These are phyloP conservation scores for Muscicapa comitata DNA, from an alignment of 2,797 vertebrate species.

Conservation along the genomic window DNA sequence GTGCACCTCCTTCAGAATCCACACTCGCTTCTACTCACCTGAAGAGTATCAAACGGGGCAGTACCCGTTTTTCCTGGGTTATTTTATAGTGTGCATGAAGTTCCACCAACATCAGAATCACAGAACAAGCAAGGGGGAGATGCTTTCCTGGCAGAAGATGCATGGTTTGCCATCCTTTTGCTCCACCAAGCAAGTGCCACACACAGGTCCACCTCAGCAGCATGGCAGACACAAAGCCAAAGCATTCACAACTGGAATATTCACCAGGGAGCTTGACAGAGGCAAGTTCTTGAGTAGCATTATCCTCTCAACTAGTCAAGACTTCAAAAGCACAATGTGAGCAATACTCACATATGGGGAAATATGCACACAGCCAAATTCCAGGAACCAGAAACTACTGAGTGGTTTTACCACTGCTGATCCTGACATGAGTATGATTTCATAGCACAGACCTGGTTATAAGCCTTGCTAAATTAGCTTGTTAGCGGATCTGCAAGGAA, in stretches of 20 bases:
- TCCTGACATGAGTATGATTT: not conserved
- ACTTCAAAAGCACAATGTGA: not conserved
- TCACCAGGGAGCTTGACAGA: not conserved
- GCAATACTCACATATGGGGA: not conserved
- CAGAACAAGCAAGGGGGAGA: not conserved
- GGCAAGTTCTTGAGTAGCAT: not conserved
- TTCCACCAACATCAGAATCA: not conserved
- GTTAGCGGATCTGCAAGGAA: not conserved
- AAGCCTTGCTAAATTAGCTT: not conserved
- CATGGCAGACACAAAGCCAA: rapidly evolving
- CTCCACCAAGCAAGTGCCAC: rapidly evolving
- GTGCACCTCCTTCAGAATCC: not conserved
- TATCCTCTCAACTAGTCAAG: not conserved
- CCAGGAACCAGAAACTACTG: not conserved
- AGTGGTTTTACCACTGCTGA: not conserved
- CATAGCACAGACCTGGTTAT: not conserved
- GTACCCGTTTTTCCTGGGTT: not conserved
- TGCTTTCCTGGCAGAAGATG: not conserved
- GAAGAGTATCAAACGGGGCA: rapidly evolving
- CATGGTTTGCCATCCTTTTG: rapidly evolving
- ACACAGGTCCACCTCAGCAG: not conserved
- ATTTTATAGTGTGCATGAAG: rapidly evolving
- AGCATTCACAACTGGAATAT: not conserved
- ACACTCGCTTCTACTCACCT: not conserved
- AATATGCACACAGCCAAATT: not conserved